Evolutionary conservation across 2,797 vertebrate genomes (phyloP).

Genomic region (Peromyscus melanophrys): DNA sequence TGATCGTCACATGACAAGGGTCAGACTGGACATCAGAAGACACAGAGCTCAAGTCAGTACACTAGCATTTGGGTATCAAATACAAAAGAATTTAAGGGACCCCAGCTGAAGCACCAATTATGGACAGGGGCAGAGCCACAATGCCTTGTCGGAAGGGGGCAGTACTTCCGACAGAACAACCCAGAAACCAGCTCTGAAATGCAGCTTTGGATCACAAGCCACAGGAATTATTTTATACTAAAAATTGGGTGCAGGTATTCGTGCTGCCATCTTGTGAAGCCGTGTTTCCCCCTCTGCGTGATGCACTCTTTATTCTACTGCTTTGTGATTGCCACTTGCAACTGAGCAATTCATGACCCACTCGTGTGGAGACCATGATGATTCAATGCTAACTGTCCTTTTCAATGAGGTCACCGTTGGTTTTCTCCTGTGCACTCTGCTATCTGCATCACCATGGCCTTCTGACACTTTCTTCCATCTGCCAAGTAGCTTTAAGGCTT

Average conservation of each 20-base stretch:
- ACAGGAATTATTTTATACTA: not conserved
- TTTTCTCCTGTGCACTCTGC: not conserved
- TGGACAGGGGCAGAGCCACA: accelerated
- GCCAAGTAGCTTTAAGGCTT: not conserved
- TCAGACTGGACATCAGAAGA: not conserved
- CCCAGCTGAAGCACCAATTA: not conserved
- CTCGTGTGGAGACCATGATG: too few species aligned
- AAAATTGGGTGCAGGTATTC: too few species aligned
- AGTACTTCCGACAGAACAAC: not conserved
- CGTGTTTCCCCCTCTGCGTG: accelerated
- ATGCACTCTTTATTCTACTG: not conserved
- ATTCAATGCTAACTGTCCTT: not conserved
- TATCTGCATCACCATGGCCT: not conserved
- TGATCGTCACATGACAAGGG: not conserved
- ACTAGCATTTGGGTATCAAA: not conserved
- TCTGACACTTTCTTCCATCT: not conserved
- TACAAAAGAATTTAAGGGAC: not conserved
- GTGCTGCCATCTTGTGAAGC: not conserved
- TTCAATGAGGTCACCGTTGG: not conserved
- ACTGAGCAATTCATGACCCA: not conserved
- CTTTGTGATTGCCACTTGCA: not conserved
- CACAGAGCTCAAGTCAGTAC: not conserved
- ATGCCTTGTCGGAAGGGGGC: not conserved
- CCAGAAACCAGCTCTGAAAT: not conserved
- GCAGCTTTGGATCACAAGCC: not conserved